phyloP scores from a whole-genome alignment of 2,888 invertebrate genomes.

The Lissocephala sabroskyi region DNA sequence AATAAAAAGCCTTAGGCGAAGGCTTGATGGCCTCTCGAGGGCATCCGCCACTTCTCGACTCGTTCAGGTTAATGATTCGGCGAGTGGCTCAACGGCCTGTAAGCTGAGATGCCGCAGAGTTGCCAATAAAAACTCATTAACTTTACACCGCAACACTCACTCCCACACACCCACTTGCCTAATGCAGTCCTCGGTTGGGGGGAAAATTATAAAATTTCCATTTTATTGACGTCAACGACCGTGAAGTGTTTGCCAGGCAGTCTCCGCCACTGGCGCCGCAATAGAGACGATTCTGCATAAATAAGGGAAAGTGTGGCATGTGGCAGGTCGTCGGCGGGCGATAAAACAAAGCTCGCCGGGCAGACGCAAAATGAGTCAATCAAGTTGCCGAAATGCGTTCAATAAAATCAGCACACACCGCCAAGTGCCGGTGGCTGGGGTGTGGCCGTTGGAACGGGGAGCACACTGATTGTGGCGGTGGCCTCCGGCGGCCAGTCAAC shows the following conservation, averaged over 20 bases:
- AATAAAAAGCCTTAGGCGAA: too few relatives aligned
- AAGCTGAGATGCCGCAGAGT: too few relatives aligned
- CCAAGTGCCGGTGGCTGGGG: not conserved
- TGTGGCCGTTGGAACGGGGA: not conserved
- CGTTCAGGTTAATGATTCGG: too few relatives aligned
- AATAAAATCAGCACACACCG: conserved; percentile 49
- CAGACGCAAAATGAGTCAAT: conserved; percentile 47
- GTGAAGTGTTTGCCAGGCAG: conserved; percentile 33
- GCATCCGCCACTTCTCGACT: too few relatives aligned
- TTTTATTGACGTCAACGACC: conserved; percentile 46
- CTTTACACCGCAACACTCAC: conserved; percentile 26
- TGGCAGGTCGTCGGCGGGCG: not conserved
- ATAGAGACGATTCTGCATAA: too few relatives aligned
- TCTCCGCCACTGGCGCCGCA: conserved; percentile 12
- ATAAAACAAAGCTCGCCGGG: conserved; percentile 17
- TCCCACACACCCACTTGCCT: not conserved
- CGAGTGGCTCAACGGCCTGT: too few relatives aligned
- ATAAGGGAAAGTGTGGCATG: not conserved
- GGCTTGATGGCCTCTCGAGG: too few relatives aligned
- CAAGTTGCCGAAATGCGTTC: conserved; percentile 56
- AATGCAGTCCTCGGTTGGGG: too few relatives aligned
- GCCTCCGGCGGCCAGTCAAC: conserved; percentile 21
- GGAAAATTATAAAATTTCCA: conserved; percentile 60
- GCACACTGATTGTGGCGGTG: conserved; percentile 7
- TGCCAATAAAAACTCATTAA: conserved; percentile 59